Base-by-base conservation (phyloP, 2,113 vertebrate species). In the Neotragus moschatus region DNA sequence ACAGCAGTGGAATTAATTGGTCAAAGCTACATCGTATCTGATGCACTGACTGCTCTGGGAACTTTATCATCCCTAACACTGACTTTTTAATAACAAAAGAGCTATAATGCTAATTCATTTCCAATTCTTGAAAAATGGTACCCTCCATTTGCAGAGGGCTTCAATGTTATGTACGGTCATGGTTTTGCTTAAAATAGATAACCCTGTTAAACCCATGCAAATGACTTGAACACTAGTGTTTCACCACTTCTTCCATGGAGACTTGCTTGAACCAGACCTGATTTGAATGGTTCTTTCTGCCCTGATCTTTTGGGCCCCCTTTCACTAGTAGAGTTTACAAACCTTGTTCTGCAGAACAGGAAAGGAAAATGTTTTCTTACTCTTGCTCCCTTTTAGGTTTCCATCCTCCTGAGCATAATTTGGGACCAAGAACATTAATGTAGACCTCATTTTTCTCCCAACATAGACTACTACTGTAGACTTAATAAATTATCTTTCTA, bases 21-120 rank as follows among this genome's bases (percentile, higher is more conserved):
- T 89, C 60, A 91, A 84, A 63, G 43, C 30, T 30, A 21, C 61
- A 23, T 66, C 23, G 91, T 97, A 94, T 91, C 90, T 91, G 92
- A 96, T 91, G 56, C 84, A 30, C 87, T 73, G 23, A 47, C 66
- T 61, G 79, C 92, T 96, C 33, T 36, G 58, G 77, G 91, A 86
- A 86, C 43, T 60, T 88, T 79, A 63, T 96, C 82, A 80, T 51
- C 15, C 49, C 56, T 21, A 82, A 66, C 23, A 21, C 45, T 36
- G 36, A 21, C 60, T 91, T 87, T 93, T 96, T 91, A 75, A 58
- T 86, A 89, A 58, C 86, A 61, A 53, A 90, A 85, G 51, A 85
- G 43, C 28, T 51, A 25, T 58, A 45, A 79, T 73, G 36, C 36
- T 79, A 81, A 84, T 66, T 87, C 73, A 96, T 93, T 5, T 80